Conservation (phyloP, 2,888 invertebrate genomes). For the Tridacna gigas region DNA sequence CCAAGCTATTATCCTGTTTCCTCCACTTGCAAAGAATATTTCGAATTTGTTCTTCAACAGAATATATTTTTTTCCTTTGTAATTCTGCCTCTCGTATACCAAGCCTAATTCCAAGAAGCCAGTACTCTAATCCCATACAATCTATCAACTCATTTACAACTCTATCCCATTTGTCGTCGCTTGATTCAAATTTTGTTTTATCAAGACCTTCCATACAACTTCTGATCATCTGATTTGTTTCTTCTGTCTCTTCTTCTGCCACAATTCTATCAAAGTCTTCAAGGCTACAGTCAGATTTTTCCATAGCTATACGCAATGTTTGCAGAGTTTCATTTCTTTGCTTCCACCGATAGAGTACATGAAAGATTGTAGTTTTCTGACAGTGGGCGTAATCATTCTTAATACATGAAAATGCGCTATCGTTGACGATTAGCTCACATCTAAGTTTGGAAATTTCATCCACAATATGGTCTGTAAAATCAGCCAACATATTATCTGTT, state of each 20-base stretch:
- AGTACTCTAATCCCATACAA: not conserved
- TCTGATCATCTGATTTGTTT: not conserved
- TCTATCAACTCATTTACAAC: not conserved
- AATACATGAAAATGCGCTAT: not conserved
- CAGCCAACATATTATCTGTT: not conserved
- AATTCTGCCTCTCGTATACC: not conserved
- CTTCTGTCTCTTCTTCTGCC: not conserved
- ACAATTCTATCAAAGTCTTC: not conserved
- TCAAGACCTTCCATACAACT: not conserved
- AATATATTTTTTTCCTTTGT: not conserved
- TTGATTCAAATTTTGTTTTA: not conserved
- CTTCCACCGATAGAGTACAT: not conserved
- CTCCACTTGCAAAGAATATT: not conserved
- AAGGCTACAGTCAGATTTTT: not conserved
- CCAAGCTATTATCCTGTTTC: not conserved
- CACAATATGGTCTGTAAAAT: not conserved
- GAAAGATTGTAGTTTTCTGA: not conserved
- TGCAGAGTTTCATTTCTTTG: not conserved
- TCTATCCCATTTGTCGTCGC: not conserved
- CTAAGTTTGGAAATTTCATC: not conserved
- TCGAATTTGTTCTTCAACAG: not conserved
- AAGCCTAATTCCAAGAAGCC: not conserved
- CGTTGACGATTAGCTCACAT: not conserved
- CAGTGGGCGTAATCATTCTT: not conserved
- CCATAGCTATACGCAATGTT: not conserved